Evolutionary conservation across 2,888 invertebrate genomes (phyloP), one percentile per base, ranked within the genome.

Genomic region (Deladenus siricidicola): DNA sequence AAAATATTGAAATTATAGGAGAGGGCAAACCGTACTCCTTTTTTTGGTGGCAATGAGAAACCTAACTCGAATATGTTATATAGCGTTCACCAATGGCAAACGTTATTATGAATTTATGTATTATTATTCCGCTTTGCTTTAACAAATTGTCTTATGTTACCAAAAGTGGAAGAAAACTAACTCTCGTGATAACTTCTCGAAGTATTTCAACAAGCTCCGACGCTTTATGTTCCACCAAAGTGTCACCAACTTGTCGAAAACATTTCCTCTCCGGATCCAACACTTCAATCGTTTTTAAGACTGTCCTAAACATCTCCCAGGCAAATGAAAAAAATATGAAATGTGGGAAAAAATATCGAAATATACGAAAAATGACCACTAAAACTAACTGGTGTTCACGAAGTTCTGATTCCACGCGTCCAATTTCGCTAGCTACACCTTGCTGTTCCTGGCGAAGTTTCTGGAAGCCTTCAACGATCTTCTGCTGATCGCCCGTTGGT

Each of bases 381-480:
- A 6, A 49, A 48, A 19, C 58, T 52, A 26, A 61, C 61, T 44
- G 30, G 19, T 61, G 56, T 26, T 61, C 61, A 19, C 61, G 58
- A 30, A 58, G 52, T 23, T 61, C 73, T 42, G 72, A 68, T 34
- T 70, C 67, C 45, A 72, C 64, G 17, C 66, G 58, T 1, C 70
- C 68, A 1, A 72, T 64, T 54, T 72, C 73, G 28, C 43, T 58
- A 24, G 69, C 72, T 24, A 70, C 63, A 14, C 65, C 64, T 28
- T 71, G 70, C 43, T 73, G 73, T 53, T 72, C 66, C 26, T 73
- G 71, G 21, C 73, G 65, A 6, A 73, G 64, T 54, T 62, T 62
- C 57, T 73, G 72, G 62, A 72, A 73, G 21, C 61, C 64, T 26
- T 72, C 71, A 2, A 73, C 71, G 23, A 73, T 66, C 42, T 70